Conservation (phyloP, 2,797 vertebrate genomes). For the Melopsittacus undulatus region DNA sequence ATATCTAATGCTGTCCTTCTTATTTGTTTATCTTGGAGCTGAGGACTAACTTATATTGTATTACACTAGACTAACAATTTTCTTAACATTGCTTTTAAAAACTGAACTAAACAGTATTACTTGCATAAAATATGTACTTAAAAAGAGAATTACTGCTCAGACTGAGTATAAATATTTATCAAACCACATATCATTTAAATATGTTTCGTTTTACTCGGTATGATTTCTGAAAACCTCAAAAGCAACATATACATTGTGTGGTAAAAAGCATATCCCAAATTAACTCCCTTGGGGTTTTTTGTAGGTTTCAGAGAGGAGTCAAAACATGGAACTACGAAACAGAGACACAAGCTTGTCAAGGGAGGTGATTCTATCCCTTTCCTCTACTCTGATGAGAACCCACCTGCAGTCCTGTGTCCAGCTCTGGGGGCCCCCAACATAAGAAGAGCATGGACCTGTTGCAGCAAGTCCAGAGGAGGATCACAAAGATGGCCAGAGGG, state of each 20-base stretch:
- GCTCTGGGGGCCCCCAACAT: no score
- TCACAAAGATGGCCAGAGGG: neutral
- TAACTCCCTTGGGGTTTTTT: neutral
- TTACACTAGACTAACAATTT: neutral
- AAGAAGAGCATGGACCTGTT: neutral
- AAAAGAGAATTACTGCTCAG: neutral
- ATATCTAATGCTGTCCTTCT: neutral
- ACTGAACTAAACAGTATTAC: neutral
- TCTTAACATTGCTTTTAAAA: conserved; percentile 19
- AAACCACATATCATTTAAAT: neutral
- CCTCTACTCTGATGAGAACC: neutral
- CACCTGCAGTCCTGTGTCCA: neutral
- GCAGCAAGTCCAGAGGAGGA: neutral
- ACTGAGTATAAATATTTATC: neutral
- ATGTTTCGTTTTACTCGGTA: neutral
- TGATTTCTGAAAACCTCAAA: neutral
- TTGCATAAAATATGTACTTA: neutral
- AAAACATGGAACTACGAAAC: neutral
- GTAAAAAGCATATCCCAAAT: neutral
- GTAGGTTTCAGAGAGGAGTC: neutral
- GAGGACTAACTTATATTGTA: neutral
- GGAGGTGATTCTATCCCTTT: neutral
- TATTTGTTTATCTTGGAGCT: neutral
- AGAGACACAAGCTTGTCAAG: neutral
- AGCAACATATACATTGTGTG: neutral